Conservation (phyloP, 2,797 vertebrate genomes). For the Geotrypetes seraphini region DNA sequence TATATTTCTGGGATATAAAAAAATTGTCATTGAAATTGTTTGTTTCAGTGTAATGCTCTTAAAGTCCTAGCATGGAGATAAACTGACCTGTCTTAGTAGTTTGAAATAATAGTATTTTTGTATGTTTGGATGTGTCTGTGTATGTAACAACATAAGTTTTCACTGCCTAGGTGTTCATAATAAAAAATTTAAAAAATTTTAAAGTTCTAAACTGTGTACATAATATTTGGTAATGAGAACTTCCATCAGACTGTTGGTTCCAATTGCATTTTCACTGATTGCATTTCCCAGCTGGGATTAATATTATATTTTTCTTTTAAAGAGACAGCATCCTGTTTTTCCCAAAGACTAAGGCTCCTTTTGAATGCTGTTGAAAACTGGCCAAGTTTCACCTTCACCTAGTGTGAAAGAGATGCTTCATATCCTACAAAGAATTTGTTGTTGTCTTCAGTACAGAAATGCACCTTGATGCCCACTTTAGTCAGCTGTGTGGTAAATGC, state of each 20-base stretch:
- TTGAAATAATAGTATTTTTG: conserved; percentile 98
- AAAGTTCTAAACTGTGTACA: conserved; percentile 68
- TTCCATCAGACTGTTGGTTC: conserved; percentile 55
- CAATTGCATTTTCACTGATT: conserved; percentile 57
- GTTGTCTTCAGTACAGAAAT: no score
- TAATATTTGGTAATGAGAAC: conserved; percentile 68
- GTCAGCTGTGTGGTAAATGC: no score
- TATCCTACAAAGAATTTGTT: no score
- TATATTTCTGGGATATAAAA: conserved; percentile 98
- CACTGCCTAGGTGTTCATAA: conserved; percentile 91
- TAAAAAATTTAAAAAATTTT: conserved; percentile 44
- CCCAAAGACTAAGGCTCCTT: conserved; percentile 1
- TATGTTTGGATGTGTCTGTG: conserved; percentile 93
- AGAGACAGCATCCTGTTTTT: conserved; percentile 46
- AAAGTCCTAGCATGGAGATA: conserved; percentile 97
- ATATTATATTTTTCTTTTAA: conserved; percentile 40
- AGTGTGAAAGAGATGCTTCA: no score
- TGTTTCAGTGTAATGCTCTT: conserved; percentile 90
- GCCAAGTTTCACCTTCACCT: no score
- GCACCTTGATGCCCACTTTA: no score
- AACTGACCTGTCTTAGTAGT: conserved; percentile 96
- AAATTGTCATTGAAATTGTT: conserved; percentile 78
- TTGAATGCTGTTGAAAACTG: no score
- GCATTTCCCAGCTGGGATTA: conserved; percentile 54
- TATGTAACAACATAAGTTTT: conserved; percentile 86